Percentiles rank a stretch among this genome's conserved stretches.
phyloP scores from a whole-genome alignment of 2,113 vertebrate species.

The Oxygymnocypris stewartii region DNA sequence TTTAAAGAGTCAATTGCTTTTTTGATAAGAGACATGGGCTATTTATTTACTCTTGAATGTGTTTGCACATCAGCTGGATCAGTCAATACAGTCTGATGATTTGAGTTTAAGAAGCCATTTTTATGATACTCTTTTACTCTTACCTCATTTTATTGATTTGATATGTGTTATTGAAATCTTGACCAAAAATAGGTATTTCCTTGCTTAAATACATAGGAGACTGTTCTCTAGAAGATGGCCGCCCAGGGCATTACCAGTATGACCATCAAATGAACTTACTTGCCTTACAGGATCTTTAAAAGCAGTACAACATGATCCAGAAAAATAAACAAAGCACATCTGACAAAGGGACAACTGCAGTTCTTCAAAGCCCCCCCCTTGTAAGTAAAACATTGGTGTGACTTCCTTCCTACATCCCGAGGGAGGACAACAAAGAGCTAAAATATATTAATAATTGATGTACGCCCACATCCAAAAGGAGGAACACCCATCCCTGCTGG shows the following conservation, averaged over 20 bases:
- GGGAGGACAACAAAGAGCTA: slow-evolving; percentile 47
- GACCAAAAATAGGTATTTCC: neutral
- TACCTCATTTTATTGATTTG: neutral
- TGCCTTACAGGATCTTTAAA: neutral
- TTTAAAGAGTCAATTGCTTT: neutral
- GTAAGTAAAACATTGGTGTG: slow-evolving; percentile 31
- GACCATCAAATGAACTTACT: neutral
- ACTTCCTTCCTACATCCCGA: slow-evolving; percentile 54
- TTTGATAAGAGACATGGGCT: neutral
- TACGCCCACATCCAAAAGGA: slow-evolving; percentile 30
- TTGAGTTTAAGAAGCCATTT: neutral
- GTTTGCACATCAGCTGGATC: neutral
- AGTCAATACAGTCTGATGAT: neutral
- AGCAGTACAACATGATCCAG: slow-evolving; percentile 20
- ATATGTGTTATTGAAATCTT: neutral
- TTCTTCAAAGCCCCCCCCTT: slow-evolving; percentile 44
- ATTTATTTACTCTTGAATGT: neutral
- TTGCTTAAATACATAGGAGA: neutral
- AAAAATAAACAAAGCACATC: slow-evolving; percentile 1
- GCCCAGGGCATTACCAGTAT: neutral
- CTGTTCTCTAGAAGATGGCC: neutral
- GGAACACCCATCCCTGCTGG: slow-evolving; percentile 7
- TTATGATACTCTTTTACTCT: neutral
- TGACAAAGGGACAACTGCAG: slow-evolving; percentile 37
- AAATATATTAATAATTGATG: slow-evolving; percentile 59